Base-by-base conservation (phyloP, 2,888 invertebrate genomes). In the Amphimallon solstitiale region DNA sequence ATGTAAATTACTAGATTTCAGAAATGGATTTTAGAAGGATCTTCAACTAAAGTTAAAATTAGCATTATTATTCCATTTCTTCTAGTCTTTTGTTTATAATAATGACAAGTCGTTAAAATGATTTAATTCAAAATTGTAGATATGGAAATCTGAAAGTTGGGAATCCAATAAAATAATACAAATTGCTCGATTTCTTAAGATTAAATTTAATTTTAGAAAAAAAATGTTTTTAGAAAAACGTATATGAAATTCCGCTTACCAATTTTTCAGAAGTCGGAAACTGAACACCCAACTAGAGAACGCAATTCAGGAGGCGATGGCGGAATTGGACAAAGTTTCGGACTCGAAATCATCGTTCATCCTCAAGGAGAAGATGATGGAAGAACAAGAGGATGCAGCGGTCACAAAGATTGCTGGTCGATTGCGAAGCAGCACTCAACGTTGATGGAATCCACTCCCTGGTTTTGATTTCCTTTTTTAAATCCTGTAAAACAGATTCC, bases 301-400 rank as follows among this genome's bases (percentile, higher is more conserved):
- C 79, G 95, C 95, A 63, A 95, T 95, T 79, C 94, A 95, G 85
- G 94, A 95, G 84, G 95, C 95, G 64, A 94, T 95, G 94, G 87
- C 90, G 71, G 94, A 94, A 82, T 84, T 95, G 78, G 95, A 95
- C 83, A 88, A 90, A 80, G 87, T 87, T 78, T 86, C 86, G 34
- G 85, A 85, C 69, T 70, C 72, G 73, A 66, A 78, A 67, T 19
- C 59, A 68, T 52, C 65, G 52, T 38, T 66, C 64, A 51, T 67
- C 62, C 60, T 77, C 69, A 80, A 79, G 34, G 74, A 77, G 17
- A 82, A 81, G 14, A 29, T 10, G 2, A 15, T 14, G 1, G 56
- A 45, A 4, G 56, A 59, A 68, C 81, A 65, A 29, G 56, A 56
- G 3, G 56, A 72, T 67, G 63, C 65, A 52, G n/a, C 23, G 62